Percentiles rank a stretch among this genome's conserved stretches.
Conservation (phyloP, 2,797 vertebrate genomes). For the Periparus ater region DNA sequence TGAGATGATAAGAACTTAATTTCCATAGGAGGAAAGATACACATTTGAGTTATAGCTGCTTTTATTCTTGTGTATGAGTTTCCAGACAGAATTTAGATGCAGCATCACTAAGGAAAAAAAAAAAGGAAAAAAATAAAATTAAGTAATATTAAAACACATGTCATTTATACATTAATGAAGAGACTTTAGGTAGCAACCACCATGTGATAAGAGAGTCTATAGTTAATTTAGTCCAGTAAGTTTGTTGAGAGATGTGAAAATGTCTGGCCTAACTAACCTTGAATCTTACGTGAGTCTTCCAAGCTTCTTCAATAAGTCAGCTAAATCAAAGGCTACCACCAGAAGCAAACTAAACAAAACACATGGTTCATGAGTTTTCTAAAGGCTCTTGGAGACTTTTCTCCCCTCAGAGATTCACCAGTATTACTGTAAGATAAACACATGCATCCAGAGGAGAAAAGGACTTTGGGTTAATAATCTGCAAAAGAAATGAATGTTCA, state of each 20-base stretch:
- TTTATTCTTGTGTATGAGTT: background rate
- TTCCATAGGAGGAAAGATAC: background rate
- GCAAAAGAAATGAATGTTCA: background rate
- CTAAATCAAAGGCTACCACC: background rate
- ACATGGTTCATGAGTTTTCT: background rate
- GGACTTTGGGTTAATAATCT: background rate
- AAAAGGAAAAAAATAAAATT: fast-evolving
- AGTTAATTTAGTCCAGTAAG: background rate
- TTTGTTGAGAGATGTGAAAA: background rate
- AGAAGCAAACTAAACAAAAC: background rate
- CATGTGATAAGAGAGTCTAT: background rate
- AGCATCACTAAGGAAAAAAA: background rate
- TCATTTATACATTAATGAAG: background rate
- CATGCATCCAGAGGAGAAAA: background rate
- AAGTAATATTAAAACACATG: background rate
- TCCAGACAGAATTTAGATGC: background rate
- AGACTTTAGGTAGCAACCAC: background rate
- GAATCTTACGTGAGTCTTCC: background rate
- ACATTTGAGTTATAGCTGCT: background rate
- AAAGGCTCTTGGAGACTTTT: background rate
- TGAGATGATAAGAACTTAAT: background rate
- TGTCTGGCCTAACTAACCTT: background rate
- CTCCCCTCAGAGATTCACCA: background rate
- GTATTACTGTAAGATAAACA: background rate
- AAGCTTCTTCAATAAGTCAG: background rate